Percentiles rank a stretch among this genome's conserved stretches.
Evolutionary conservation across 92 coral and sea anemone species (phyloP).

Genomic region (Heteractis magnifica): DNA sequence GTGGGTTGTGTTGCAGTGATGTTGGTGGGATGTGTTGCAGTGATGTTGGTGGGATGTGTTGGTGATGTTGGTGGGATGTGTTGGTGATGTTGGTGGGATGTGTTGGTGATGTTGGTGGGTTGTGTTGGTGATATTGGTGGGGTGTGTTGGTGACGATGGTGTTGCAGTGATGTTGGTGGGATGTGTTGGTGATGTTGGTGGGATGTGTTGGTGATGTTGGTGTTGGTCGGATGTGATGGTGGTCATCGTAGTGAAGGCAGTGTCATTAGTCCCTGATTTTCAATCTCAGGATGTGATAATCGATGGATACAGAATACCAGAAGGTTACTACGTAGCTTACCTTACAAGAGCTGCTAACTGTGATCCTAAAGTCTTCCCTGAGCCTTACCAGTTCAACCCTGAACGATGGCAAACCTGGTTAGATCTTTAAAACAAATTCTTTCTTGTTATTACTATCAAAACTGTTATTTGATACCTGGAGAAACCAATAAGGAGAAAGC

Average conservation of each 20-base stretch:
- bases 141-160: too few relatives aligned
- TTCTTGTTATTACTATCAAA: neutral
- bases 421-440: neutral
- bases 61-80: too few relatives aligned
- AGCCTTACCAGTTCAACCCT: slow-evolving; percentile 80
- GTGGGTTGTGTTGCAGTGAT: too few relatives aligned
- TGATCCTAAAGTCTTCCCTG: slow-evolving; percentile 87
- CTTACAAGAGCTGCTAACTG: slow-evolving; percentile 88
- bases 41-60: too few relatives aligned
- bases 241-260: neutral
- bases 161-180: too few relatives aligned
- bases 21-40: too few relatives aligned
- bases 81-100: too few relatives aligned
- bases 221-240: neutral
- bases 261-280: too few relatives aligned
- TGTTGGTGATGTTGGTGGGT: too few relatives aligned
- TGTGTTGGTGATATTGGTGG: too few relatives aligned
- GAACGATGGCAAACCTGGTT: slow-evolving; percentile 96
- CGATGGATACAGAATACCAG: slow-evolving; percentile 84
- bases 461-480: neutral
- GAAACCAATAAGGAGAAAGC: too few relatives aligned
- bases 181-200: neutral
- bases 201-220: neutral
- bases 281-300: slow-evolving; percentile 63
- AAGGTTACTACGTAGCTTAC: slow-evolving; percentile 82